These are phyloP conservation scores for Agrotis exclamationis DNA, from an alignment of 2,888 invertebrate species.

Conservation along the genomic window DNA sequence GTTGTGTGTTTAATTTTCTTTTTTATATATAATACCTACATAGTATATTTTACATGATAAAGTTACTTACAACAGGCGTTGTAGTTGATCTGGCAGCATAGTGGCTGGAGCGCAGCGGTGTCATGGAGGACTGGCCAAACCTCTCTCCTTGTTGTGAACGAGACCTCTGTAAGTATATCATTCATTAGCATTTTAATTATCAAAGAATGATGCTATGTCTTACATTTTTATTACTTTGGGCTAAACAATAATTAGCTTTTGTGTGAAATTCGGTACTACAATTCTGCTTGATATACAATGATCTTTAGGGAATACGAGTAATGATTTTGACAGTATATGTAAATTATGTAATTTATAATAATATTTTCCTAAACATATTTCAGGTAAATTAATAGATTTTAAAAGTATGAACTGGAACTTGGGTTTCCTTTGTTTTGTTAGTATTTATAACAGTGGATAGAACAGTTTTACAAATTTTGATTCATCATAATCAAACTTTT, in stretches of 20 bases:
- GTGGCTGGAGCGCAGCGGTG: conserved; percentile 79
- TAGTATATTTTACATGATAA: no score
- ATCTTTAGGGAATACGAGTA: no score
- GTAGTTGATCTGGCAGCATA: conserved; percentile 65
- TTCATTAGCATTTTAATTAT: not conserved
- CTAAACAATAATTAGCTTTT: not conserved
- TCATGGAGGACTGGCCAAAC: conserved; percentile 76
- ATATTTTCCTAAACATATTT: no score
- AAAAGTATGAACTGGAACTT: no score
- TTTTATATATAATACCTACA: no score
- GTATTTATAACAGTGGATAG: no score
- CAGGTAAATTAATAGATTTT: no score
- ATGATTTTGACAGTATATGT: no score
- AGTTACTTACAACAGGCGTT: conserved; percentile 51
- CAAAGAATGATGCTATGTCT: not conserved
- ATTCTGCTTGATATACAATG: not conserved
- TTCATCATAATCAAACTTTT: not conserved
- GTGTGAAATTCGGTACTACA: not conserved
- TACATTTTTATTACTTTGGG: no score
- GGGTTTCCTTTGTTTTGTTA: no score
- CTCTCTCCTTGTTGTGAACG: conserved; percentile 83
- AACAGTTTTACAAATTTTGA: not conserved
- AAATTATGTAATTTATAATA: no score
- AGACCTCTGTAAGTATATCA: conserved; percentile 75
- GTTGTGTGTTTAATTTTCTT: no score